Base-by-base conservation (phyloP, 2,888 invertebrate species). In the Chymomyza procnemis region DNA sequence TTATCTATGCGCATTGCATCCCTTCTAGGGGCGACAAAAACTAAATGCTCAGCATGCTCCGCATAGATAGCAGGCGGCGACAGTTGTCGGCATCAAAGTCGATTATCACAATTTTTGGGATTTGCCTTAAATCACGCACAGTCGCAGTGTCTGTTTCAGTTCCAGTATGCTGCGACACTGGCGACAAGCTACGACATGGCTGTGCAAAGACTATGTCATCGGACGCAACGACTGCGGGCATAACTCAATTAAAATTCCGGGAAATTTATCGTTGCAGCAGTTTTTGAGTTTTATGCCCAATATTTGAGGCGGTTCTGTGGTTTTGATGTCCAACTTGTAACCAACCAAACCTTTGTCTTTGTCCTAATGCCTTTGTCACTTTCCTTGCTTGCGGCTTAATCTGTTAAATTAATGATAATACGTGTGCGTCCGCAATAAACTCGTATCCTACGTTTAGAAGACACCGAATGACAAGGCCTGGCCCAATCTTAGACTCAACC, bases 321-420 rank as follows among this genome's bases (percentile, higher is more conserved):
- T 86, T 86, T 80, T 76, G 68, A 76, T 78, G 70, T 61, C 58
- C 71, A 65, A 61, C 52, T 61, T 63, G 54, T 30, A 55, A 64
- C 8, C 21, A 41, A 48, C 54, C 8, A n/a, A 41, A 48, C 54
- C 54, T 21, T 56, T 64, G 54, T 47, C 47, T 67, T 18, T 30
- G 47, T 47, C 4, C 8, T 18, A 18, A 52, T 6, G 26, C 26
- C 26, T 52, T 52, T 16, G 19, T 54, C 54, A 54, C 18, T 54
- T 54, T 54, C 54, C 54, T 14, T 54, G 14, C 16, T 63, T 46
- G 62, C 64, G 74, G 75, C 68, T 54, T 87, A 88, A 88, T 88
- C 88, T 77, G 73, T 71, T 65, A 85, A 88, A 88, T 88, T 85
- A 84, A 88, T 85, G 87, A 80, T 88, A 80, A 76, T 76, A 73